Conservation (phyloP, 2,888 invertebrate genomes). For the Phlogophora meticulosa region DNA sequence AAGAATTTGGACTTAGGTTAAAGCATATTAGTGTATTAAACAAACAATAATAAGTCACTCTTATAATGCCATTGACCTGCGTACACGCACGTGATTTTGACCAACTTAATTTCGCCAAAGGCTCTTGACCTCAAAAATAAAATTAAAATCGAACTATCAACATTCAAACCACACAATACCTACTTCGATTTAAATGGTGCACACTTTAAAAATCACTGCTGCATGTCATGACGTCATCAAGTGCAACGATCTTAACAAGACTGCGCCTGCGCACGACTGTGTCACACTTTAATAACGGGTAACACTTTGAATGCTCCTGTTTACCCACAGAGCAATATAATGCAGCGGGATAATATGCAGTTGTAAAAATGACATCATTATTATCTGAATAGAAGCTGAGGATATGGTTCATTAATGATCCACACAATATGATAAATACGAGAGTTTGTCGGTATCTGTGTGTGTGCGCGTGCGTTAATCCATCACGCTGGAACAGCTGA, state of each 20-base stretch:
- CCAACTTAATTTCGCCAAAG: background rate
- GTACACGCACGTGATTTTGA: background rate
- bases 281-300: slow-evolving; percentile 44
- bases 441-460: too few relatives aligned
- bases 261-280: slow-evolving; percentile 43
- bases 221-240: slow-evolving; percentile 51
- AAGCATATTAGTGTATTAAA: too few relatives aligned
- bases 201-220: slow-evolving; percentile 57
- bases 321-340: slow-evolving; percentile 36
- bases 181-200: slow-evolving; percentile 35
- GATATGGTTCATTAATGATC: background rate
- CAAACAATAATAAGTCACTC: too few relatives aligned
- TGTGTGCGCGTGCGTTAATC: too few relatives aligned
- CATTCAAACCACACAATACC: slow-evolving; percentile 30
- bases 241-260: slow-evolving; percentile 64
- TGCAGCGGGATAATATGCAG: slow-evolving; percentile 6
- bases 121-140: background rate
- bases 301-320: slow-evolving; percentile 37
- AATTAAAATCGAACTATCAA: slow-evolving; percentile 6
- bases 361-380: slow-evolving; percentile 8
- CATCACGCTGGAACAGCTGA: too few relatives aligned
- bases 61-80: background rate
- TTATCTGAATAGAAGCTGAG: background rate
- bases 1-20: too few relatives aligned
- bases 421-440: too few relatives aligned